Conservation (phyloP, 2,888 invertebrate genomes). For the Drosophila greeni region DNA sequence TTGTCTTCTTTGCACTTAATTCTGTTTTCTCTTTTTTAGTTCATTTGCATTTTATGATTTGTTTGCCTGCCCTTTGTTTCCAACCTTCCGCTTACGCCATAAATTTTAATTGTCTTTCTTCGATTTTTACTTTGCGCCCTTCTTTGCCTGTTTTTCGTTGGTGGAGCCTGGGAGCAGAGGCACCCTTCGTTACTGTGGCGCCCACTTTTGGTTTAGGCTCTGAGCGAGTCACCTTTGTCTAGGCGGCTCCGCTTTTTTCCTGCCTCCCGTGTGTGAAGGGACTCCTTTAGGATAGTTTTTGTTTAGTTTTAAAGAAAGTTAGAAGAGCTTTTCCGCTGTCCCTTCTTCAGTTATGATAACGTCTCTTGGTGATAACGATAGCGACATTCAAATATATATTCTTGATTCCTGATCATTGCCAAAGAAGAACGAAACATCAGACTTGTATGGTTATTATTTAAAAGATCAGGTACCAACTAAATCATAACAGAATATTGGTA, state of each 20-base stretch:
- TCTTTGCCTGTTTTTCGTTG: slow-evolving; percentile 24
- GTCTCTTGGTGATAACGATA: too few species aligned
- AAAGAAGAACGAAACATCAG: neutral
- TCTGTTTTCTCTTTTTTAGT: slow-evolving; percentile 32
- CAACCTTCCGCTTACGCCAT: slow-evolving; percentile 51
- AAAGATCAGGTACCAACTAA: neutral
- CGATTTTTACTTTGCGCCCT: slow-evolving; percentile 61
- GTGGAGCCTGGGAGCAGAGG: neutral
- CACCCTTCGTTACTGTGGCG: slow-evolving; percentile 7
- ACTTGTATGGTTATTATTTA: neutral
- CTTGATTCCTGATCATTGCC: neutral
- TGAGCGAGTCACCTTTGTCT: slow-evolving; percentile 47
- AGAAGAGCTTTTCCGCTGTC: too few species aligned
- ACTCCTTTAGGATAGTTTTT: neutral
- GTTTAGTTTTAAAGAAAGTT: neutral
- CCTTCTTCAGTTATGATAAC: neutral
- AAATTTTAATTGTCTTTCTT: slow-evolving; percentile 72
- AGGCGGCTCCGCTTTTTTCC: slow-evolving; percentile 34
- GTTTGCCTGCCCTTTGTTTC: slow-evolving; percentile 58
- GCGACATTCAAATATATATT: too few species aligned
- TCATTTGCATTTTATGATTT: slow-evolving; percentile 72
- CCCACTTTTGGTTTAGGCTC: slow-evolving; percentile 40
- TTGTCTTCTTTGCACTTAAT: slow-evolving; percentile 17
- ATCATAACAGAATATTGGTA: too few species aligned
- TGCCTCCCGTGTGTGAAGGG: neutral